Evolutionary conservation across 2,888 invertebrate genomes (phyloP).

Genomic region (Tholera decimalis): DNA sequence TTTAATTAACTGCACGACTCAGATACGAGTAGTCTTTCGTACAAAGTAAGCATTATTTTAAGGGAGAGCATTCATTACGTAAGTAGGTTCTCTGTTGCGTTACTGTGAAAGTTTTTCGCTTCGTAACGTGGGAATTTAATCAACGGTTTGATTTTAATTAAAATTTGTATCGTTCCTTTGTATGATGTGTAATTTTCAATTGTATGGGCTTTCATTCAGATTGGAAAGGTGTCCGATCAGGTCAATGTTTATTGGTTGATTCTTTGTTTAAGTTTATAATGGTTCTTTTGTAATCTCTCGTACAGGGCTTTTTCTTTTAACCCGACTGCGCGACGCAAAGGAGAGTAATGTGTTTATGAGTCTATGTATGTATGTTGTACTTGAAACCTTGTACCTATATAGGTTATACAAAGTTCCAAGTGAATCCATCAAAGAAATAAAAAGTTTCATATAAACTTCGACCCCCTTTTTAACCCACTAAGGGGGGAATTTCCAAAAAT

Average conservation of each 20-base stretch:
- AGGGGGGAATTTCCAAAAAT: too few species aligned
- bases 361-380: too few species aligned
- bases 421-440: too few species aligned
- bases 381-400: too few species aligned
- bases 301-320: too few species aligned
- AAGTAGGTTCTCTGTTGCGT: conserved; percentile 41
- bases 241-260: neutral
- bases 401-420: too few species aligned
- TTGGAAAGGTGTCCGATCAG: conserved; percentile 20
- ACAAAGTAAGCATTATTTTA: conserved; percentile 33
- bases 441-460: too few species aligned
- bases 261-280: conserved; percentile 9
- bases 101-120: conserved; percentile 54
- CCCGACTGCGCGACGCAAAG: too few species aligned
- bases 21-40: conserved; percentile 19
- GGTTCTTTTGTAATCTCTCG: conserved; percentile 9
- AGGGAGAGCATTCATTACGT: conserved; percentile 36
- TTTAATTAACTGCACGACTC: conserved; percentile 52
- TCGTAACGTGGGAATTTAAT: conserved; percentile 56
- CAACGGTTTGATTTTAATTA: conserved; percentile 60
- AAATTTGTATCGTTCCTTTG: conserved; percentile 56
- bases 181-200: conserved; percentile 49
- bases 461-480: too few species aligned
- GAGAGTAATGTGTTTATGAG: too few species aligned
- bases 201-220: conserved; percentile 20